Conservation (phyloP, 2,888 invertebrate genomes). For the Adelognathus sp. region DNA sequence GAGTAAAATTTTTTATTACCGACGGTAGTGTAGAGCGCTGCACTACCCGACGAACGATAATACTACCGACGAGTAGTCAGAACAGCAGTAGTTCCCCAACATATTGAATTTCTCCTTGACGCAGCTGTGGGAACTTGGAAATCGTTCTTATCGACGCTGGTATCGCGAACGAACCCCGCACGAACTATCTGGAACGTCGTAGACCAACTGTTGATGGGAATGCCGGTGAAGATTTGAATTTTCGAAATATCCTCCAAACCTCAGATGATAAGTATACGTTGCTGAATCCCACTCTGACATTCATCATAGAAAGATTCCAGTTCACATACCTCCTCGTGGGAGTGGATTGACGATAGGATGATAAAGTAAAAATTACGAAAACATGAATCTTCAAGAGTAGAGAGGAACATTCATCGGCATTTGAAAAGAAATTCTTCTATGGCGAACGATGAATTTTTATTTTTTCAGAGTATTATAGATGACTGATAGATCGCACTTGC, state of each 20-base stretch:
- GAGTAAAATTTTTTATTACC: background rate
- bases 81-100: background rate
- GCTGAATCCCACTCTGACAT: background rate
- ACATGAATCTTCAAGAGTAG: conserved; percentile 1
- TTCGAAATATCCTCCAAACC: background rate
- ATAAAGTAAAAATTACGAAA: background rate
- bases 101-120: background rate
- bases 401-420: background rate
- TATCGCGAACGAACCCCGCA: background rate
- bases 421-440: conserved; percentile 26
- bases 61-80: background rate
- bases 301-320: background rate
- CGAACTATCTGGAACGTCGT: background rate
- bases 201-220: background rate
- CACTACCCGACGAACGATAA: conserved; percentile 7
- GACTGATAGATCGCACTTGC: conserved; percentile 36
- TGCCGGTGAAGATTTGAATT: background rate
- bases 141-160: background rate
- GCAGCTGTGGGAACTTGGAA: background rate
- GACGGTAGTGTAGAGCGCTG: background rate
- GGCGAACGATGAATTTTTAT: background rate
- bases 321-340: background rate
- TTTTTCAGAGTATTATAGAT: conserved; percentile 42
- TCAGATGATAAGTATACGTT: background rate
- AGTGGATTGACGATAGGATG: background rate